These are phyloP conservation scores for Ceratoteleas bidentatus DNA, from an alignment of 1,140 invertebrate species.

Conservation along the genomic window DNA sequence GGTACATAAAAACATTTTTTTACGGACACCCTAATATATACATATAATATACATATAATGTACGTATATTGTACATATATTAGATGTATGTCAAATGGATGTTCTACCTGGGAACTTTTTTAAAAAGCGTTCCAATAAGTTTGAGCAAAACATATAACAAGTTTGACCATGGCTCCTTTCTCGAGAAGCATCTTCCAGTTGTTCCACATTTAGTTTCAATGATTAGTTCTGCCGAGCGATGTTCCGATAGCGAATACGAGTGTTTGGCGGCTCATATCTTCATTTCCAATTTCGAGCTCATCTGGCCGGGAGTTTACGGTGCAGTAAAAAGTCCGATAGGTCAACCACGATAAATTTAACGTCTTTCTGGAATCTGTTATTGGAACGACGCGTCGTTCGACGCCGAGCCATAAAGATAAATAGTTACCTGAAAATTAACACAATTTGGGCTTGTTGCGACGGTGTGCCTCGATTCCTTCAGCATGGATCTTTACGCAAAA, in stretches of 20 bases:
- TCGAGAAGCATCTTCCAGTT: neutral
- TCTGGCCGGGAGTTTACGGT: constrained; percentile 47
- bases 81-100: too few species aligned
- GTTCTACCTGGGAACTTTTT: too few species aligned
- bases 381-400: constrained; percentile 69
- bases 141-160: neutral
- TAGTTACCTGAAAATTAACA: constrained; percentile 80
- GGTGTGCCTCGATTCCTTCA: constrained; percentile 56
- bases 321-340: constrained; percentile 53
- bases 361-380: constrained; percentile 71
- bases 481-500: constrained; percentile 66
- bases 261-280: constrained; percentile 42
- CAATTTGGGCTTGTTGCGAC: constrained; percentile 75
- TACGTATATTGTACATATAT: too few species aligned
- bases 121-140: neutral
- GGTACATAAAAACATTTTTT: too few species aligned
- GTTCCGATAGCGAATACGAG: neutral
- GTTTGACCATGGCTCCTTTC: neutral
- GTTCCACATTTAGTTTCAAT: neutral
- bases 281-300: constrained; percentile 58
- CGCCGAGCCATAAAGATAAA: constrained; percentile 77
- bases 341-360: constrained; percentile 71
- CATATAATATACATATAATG: too few species aligned
- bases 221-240: neutral
- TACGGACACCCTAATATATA: too few species aligned